Evolutionary conservation across 2,888 invertebrate species (phyloP), one percentile per base, ranked within the genome.

Genomic region (Eumacrocentrus americanus): DNA sequence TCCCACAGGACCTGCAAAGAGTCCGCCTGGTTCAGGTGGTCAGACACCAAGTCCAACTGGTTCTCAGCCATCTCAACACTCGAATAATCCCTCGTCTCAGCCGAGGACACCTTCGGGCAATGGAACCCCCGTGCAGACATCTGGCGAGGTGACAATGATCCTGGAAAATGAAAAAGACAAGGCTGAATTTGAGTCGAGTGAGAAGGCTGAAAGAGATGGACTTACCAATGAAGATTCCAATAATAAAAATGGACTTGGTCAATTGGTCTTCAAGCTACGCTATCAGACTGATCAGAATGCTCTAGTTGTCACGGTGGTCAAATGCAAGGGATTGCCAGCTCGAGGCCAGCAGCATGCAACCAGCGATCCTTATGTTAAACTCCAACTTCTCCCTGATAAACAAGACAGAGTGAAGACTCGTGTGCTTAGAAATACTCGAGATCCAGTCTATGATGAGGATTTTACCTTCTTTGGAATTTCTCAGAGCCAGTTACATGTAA

Each of bases 361-460:
- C 6, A 90, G 90, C 72, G 98, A 99, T 84, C 98, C 98, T 0
- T 99, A 99, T 81, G 96, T 99, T 35, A 99, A 99, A 82, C 87
- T 99, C 58, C 98, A 98, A 80, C 86, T 99, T 37, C 83, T 99
- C 67, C 99, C 99, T 0, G 98, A 98, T 76, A 98, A 98, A 81
- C 95, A 95, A 78, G 97, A 98, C 80, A 95, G 96, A 81, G 97
- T 96, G 58, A 98, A 97, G 83, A 97, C 97, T 62, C 86, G 98
- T 60, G 98, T 99, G 6, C 88, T 98, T 37, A 89, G 98, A 67
- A 97, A 98, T 81, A 98, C 98, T 46, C 87, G 94, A 55, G 94
- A 95, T 83, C 99, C 99, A 0, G 91, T 95, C 1, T 99, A 98
- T 82, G 98, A 99, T 76, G 99, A 99, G 82, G 98, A 98, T 81